Evolutionary conservation across 2,113 vertebrate species (phyloP), one percentile per base, ranked within the genome.

Genomic region (Epinephelus cyanopodus): DNA sequence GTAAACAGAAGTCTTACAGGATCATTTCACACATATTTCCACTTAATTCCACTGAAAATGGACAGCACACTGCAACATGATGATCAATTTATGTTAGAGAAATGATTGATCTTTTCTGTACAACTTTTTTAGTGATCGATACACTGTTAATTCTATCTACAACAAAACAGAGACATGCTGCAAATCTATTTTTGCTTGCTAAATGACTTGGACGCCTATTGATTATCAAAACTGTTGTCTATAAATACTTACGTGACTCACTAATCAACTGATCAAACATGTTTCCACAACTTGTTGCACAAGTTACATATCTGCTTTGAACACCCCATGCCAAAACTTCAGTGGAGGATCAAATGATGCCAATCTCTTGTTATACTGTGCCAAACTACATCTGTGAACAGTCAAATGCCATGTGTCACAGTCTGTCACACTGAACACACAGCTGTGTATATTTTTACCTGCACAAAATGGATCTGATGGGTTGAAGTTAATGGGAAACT

Each of bases 401-500:
- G 14, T 29, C 1, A 74, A 50, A 62, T 13, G 21, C 18, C 39
- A 39, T 8, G 25, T 25, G 29, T 42, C 58, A 17, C 1, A 12
- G 58, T 52, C 11, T 17, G 25, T 63, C 47, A 50, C 23, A 58
- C 21, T 29, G 5, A 74, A 64, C 18, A 75, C 25, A 29, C 21
- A 54, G 42, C 10, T 27, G 27, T 10, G 11, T 42, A 33, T 50
- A 1, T 65, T 11, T 6, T 84, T 84, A 99, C 98, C 98, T 78
- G 87, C 92, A 92, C 98, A 99, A 78, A 96, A 98, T 11, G 98
- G 98, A 84, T 96, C 97, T 54, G 96, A 91, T 3, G 96, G 93
- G 81, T 97, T 96, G 93, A 99, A 99, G 93, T 98, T 99, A 86
- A 99, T 91, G 62, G 98, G 96, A 91, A 99, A 99, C 82, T 99